Percentiles rank a stretch among this genome's conserved stretches.
Evolutionary conservation across 1,140 invertebrate genomes (phyloP).

Genomic region (Melipona quadrifasciata): DNA sequence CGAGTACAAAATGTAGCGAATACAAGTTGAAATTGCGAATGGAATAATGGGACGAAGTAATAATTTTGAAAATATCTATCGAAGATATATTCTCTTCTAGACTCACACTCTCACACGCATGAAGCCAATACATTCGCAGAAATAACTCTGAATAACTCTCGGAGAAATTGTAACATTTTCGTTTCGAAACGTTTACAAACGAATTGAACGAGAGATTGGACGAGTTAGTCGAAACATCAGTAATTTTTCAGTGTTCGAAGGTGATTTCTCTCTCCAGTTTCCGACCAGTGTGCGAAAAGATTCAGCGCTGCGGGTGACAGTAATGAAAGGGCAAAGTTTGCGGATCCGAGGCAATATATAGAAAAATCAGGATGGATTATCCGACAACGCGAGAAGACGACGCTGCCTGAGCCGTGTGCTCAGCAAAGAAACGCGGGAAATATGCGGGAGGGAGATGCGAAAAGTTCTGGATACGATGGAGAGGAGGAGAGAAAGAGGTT

Average conservation of each 20-base stretch:
- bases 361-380: slow-evolving; percentile 41
- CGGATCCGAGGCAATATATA: slow-evolving; percentile 29
- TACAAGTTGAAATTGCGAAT: too few relatives aligned
- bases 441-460: slow-evolving; percentile 33
- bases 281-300: neutral
- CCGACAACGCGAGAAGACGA: slow-evolving; percentile 29
- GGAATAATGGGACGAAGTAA: too few relatives aligned
- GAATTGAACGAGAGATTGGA: neutral
- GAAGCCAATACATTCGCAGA: too few relatives aligned
- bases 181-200: neutral
- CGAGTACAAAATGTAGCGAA: too few relatives aligned
- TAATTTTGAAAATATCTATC: too few relatives aligned
- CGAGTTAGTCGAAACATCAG: too few relatives aligned
- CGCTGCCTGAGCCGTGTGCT: slow-evolving; percentile 26
- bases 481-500: neutral
- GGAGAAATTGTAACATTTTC: too few relatives aligned
- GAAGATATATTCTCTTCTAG: too few relatives aligned
- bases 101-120: too few relatives aligned
- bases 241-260: neutral
- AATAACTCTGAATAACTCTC: too few relatives aligned
- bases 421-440: slow-evolving; percentile 33
- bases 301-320: neutral
- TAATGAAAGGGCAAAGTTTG: slow-evolving; percentile 30
- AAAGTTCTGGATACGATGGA: slow-evolving; percentile 22
- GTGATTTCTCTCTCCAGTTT: neutral